Percentiles rank a stretch among this genome's conserved stretches.
Evolutionary conservation across 1,140 invertebrate species (phyloP).

Genomic region (Saccostrea echinata): DNA sequence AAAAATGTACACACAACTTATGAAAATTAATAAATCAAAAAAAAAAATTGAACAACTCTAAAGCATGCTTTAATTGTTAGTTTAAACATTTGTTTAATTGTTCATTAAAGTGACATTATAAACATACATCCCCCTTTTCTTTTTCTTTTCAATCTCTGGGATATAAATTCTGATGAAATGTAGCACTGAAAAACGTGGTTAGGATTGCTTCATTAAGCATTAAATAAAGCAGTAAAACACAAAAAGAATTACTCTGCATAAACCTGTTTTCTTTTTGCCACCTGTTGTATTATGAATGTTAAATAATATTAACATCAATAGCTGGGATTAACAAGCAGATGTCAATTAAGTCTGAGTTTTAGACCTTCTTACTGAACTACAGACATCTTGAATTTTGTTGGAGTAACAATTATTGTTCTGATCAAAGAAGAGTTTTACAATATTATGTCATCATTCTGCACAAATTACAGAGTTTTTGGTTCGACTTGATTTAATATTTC

Average conservation of each 20-base stretch:
- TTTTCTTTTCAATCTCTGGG: no score
- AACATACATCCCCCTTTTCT: no score
- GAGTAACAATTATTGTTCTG: not conserved
- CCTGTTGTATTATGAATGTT: slow-evolving; percentile 8
- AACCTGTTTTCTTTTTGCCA: not conserved
- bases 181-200: not conserved
- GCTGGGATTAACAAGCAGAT: slow-evolving; percentile 10
- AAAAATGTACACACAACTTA: no score
- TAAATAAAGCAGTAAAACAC: not conserved
- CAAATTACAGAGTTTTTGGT: not conserved
- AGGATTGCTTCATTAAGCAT: slow-evolving; percentile 28
- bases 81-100: no score
- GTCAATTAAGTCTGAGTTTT: slow-evolving; percentile 13
- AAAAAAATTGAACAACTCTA: no score
- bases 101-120: no score
- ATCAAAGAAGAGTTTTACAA: slow-evolving; percentile 9
- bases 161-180: not conserved
- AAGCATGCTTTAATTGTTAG: no score
- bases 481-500: slow-evolving; percentile 23
- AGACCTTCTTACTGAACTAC: slow-evolving; percentile 2
- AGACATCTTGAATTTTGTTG: slow-evolving; percentile 5
- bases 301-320: slow-evolving; percentile 27
- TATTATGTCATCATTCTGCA: slow-evolving; percentile 29
- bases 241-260: not conserved
- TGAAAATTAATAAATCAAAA: no score